phyloP scores from a whole-genome alignment of 2,797 vertebrate genomes.

The Fundulus diaphanus region DNA sequence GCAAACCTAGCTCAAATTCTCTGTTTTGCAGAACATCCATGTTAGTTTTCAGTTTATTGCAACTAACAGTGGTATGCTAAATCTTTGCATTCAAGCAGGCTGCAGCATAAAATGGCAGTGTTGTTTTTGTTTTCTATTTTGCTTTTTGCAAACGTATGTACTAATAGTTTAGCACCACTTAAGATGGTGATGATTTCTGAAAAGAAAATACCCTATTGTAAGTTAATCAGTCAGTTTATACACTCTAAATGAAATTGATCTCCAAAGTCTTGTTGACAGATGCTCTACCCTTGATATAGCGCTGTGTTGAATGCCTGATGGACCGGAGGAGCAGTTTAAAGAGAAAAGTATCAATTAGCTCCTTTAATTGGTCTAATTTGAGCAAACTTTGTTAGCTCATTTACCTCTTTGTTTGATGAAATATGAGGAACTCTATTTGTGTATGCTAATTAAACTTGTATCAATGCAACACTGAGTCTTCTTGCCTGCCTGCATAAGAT shows the following conservation, averaged over 20 bases:
- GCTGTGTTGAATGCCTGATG: not conserved
- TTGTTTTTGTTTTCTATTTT: too few relatives aligned
- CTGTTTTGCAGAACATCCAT: not conserved
- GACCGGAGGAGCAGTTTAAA: conserved; percentile 26
- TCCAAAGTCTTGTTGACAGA: conserved; percentile 1
- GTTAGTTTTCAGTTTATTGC: not conserved
- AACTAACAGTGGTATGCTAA: too few relatives aligned
- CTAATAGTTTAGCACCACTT: too few relatives aligned
- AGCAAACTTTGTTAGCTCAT: conserved; percentile 63
- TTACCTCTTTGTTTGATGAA: conserved; percentile 67
- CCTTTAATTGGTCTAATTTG: conserved; percentile 66
- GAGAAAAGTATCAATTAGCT: conserved; percentile 59
- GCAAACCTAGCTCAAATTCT: not conserved
- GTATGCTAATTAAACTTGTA: conserved; percentile 68
- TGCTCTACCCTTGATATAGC: not conserved
- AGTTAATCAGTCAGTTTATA: not conserved
- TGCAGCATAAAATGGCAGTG: too few relatives aligned
- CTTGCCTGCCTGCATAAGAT: conserved; percentile 41
- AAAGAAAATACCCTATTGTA: not conserved
- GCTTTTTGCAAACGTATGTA: too few relatives aligned
- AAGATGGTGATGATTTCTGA: not conserved
- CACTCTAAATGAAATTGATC: not conserved
- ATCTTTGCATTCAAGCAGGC: too few relatives aligned
- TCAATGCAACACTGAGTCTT: conserved; percentile 41
- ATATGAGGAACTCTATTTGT: conserved; percentile 63